Conservation (phyloP, 2,113 vertebrate species). For the Hemiprocne comata region DNA sequence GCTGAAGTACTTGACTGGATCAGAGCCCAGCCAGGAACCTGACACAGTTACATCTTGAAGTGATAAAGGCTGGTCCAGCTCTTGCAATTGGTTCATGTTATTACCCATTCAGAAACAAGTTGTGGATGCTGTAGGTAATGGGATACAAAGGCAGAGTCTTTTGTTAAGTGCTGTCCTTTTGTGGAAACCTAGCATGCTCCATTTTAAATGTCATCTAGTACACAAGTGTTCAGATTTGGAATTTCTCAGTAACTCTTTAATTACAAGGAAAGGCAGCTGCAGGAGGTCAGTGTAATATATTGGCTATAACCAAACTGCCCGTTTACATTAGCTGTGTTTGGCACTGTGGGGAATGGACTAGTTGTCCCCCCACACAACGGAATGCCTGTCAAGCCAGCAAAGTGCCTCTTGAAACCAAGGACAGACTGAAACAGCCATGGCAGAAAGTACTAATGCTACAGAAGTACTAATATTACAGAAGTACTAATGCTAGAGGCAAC, state of each 20-base stretch:
- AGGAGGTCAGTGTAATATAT: neutral
- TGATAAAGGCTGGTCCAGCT: neutral
- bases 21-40: slow-evolving; percentile 7
- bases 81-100: neutral
- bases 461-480: no score
- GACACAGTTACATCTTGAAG: neutral
- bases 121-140: neutral
- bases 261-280: slow-evolving; percentile 5
- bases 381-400: no score
- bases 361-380: no score
- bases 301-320: neutral
- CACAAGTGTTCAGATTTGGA: slow-evolving; percentile 7
- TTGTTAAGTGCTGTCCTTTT: neutral
- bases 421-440: no score
- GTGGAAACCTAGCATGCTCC: neutral
- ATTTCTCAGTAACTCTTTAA: slow-evolving; percentile 43
- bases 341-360: no score
- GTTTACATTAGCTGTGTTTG: neutral
- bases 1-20: slow-evolving; percentile 17
- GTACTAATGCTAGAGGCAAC: neutral
- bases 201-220: neutral
- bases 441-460: no score
- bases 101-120: neutral
- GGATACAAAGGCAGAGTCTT: neutral
- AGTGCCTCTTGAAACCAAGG: no score